These are phyloP conservation scores for Polietes domitor DNA, from an alignment of 2,888 invertebrate genomes.

Conservation along the genomic window DNA sequence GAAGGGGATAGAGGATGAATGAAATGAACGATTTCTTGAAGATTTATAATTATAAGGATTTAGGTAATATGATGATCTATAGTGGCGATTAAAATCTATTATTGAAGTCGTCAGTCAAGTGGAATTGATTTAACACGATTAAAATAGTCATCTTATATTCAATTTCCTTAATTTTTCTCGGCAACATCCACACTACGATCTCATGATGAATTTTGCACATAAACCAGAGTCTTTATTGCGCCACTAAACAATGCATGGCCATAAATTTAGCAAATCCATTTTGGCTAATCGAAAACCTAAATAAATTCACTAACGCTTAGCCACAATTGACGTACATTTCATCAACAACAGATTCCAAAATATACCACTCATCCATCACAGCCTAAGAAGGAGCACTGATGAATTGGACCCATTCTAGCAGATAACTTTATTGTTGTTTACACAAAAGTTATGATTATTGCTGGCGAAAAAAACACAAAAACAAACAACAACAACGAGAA, in stretches of 20 bases:
- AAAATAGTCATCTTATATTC: too few relatives aligned
- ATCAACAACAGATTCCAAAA: not conserved
- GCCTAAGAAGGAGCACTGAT: conserved; percentile 28
- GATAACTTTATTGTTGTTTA: conserved; percentile 57
- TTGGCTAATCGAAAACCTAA: not conserved
- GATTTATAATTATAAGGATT: too few relatives aligned
- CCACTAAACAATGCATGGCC: not conserved
- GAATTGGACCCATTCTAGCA: conserved; percentile 49
- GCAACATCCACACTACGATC: not conserved
- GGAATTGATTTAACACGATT: too few relatives aligned
- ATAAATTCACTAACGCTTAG: not conserved
- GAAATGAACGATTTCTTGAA: too few relatives aligned
- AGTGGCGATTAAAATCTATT: too few relatives aligned
- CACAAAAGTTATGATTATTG: conserved; percentile 31
- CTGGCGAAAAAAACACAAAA: not conserved
- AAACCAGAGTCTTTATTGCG: not conserved
- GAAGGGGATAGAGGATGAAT: too few relatives aligned
- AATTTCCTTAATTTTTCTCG: too few relatives aligned
- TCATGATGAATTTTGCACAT: not conserved
- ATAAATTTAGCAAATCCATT: conserved; percentile 13
- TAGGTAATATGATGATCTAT: too few relatives aligned
- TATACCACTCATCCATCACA: conserved; percentile 19
- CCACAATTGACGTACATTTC: not conserved
- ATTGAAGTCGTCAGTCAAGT: too few relatives aligned
- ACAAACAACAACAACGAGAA: not conserved